Base-by-base conservation (phyloP, 2,113 vertebrate genomes). In the Chionodraco myersi region DNA sequence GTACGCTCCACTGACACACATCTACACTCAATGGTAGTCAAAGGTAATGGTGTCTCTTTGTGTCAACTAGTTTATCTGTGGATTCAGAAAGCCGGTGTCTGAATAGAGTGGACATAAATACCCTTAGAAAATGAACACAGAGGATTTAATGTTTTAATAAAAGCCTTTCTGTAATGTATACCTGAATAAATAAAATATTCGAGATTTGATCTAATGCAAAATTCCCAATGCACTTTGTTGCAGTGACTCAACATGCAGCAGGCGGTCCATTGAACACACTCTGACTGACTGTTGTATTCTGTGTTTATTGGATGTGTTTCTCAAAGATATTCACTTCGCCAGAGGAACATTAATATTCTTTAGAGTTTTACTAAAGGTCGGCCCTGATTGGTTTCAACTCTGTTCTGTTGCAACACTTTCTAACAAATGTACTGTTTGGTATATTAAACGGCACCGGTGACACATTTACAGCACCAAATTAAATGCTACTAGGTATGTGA, bases 1-100 rank as follows among this genome's bases (percentile, higher is more conserved):
- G 98, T 96, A 92, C 23, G 11, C n/a, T 9, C 13, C 51, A 9
- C 18, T 11, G 15, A 12, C 59, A 58, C 45, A 66, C 30, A 21
- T 18, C 26, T 26, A 23, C 26, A 11, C 23, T 36, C 34, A 21
- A 6, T 21, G 41, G 30, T 45, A 11, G 6, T 52, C 44, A 10
- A 64, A 45, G 49, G 4, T 52, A 5, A 26, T 13, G 13, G 16
- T 13, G 59, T 12, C 9, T 6, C 5, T 77, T 51, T 41, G 13
- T 41, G 5, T 52, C 21, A 14, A 34, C 13, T 10, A 7, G 36
- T 45, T 6, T 30, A 11, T 6, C 14, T 6, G 10, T 53, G 47
- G 49, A 47, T 62, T 78, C 5, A 21, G 13, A 59, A 14, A 62
- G 21, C 21, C 21, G 41, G 11, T 13, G 10, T 57, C 6, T 41